Evolutionary conservation across 2,888 invertebrate genomes (phyloP).

Genomic region (Lamellibrachia satsuma): DNA sequence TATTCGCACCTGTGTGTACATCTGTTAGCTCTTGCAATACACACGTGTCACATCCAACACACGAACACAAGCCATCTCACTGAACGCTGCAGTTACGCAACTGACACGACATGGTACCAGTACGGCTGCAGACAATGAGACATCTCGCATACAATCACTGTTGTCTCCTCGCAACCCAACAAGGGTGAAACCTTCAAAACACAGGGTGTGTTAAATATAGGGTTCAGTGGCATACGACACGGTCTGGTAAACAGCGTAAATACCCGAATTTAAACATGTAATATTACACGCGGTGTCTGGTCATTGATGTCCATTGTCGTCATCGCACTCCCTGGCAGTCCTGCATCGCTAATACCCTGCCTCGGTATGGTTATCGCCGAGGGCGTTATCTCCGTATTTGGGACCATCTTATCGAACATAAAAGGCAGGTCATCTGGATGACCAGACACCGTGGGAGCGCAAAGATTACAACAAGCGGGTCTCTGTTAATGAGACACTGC

Average conservation of each 20-base stretch:
- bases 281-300: neutral
- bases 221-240: neutral
- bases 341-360: neutral
- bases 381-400: neutral
- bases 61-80: neutral
- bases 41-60: no score
- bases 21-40: no score
- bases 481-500: no score
- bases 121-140: neutral
- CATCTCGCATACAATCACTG: neutral
- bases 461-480: neutral
- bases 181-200: neutral
- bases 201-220: neutral
- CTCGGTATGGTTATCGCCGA: neutral
- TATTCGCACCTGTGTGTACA: no score
- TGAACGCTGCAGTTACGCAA: neutral
- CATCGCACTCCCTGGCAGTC: neutral
- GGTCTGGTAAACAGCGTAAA: neutral
- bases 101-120: neutral
- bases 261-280: neutral
- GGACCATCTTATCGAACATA: neutral
- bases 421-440: neutral
- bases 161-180: neutral
- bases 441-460: neutral
- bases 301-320: neutral